Base-by-base conservation (phyloP, 2,888 invertebrate species). In the Lasioglossum villosulum region DNA sequence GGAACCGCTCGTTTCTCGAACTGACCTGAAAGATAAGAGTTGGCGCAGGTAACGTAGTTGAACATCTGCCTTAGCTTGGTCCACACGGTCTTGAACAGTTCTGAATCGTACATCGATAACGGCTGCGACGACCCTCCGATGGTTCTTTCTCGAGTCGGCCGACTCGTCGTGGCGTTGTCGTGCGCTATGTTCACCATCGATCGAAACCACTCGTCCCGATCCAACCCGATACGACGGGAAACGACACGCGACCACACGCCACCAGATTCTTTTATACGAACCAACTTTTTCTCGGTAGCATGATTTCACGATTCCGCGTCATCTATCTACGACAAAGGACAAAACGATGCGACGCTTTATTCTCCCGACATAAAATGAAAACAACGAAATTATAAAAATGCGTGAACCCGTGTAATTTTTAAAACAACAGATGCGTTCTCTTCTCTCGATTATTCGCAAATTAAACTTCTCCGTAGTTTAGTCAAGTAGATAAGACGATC, bases 21-120 rank as follows among this genome's bases (percentile, higher is more conserved):
- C 93, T 90, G 87, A 94, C 94, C 94, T 94, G 94, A 94, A 83
- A 94, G 91, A 88, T 94, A 94, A 85, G 94, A 94, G 85, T 91
- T 93, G 89, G 94, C 93, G 79, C 94, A 94, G 80, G 93, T 94
- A 83, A 94, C 92, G 91, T 94, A 94, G 86, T 94, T 93, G 89
- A 94, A 94, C 93, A 94, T 94, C 89, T 92, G 93, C 56, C 94
- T 93, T 90, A 94, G 91, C 90, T 92, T 94, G 73, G 93, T 93
- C 94, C 94, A 94, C 80, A 91, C 90, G n/a, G 90, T 93, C 88
- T 94, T 94, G 77, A 94, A 86, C 79, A 94, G 83, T 89, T 94
- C 93, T 84, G 91, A 92, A 75, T 91, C 93, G 87, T 93, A 94
- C 94, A 94, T 93, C 86, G 91, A 78, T 82, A 78, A 83, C 72